Base-by-base conservation (phyloP, 2,113 vertebrate species). In the Odocoileus hemionus region DNA sequence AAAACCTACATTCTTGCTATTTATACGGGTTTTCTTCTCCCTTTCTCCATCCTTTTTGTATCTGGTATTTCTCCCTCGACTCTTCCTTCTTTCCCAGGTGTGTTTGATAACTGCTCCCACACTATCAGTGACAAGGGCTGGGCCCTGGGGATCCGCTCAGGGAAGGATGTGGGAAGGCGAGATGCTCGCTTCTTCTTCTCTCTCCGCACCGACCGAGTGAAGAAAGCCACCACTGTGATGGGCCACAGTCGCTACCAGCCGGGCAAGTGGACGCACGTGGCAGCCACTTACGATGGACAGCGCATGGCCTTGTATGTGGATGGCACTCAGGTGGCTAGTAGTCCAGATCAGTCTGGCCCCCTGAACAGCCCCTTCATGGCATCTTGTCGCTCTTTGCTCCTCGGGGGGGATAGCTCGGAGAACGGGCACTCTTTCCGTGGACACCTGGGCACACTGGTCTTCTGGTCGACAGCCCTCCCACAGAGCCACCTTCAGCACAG, bases 71-170 rank as follows among this genome's bases (percentile, higher is more conserved):
- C 74, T 90, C 15, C 82, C 78, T 93, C 2, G 50, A 92, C 86
- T 86, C 93, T 58, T 26, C 91, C 95, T 89, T 94, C 87, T 98
- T 98, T 96, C 98, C 97, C 98, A 99, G 99, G 99, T 55, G 98
- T 99, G 82, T 99, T 99, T 95, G 99, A 99, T 98, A 99, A 99
- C 99, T 99, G 99, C 98, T 99, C 99, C 3, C 99, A 99, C 95
- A 98, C 98, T 0, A 96, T 98, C 98, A 99, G 98, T 61, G 99
- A 99, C 97, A 99, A 99, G 98, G 99, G 99, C 95, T 99, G 99
- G 99, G 99, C 99, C 0, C 98, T 99, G 47, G 99, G 99, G 8
- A 99, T 99, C 97, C 99, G 96, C 1, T 99, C 99, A 1, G 94
- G 98, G 96, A 99, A 99, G 94, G 98, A 98, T 1, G 30, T 78